A percentile compares a stretch with the other conserved stretches of the same genome.
Evolutionary conservation across 2,113 vertebrate species (phyloP).

Genomic region (Anseranas semipalmata): DNA sequence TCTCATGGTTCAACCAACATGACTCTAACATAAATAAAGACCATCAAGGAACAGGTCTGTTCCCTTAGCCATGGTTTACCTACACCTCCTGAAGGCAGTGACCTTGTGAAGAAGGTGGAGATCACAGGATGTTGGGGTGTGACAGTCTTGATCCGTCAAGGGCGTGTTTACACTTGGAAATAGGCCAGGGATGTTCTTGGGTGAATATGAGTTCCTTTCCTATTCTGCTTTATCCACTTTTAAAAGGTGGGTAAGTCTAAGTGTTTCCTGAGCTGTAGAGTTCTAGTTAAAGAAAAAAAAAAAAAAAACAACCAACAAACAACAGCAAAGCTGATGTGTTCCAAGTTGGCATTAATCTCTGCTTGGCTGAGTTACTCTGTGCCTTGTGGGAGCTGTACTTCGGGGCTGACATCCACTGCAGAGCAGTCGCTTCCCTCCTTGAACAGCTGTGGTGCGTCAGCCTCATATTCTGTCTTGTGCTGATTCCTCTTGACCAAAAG

Average conservation of each 20-base stretch:
- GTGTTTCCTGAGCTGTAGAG: not conserved
- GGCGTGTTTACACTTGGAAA: not conserved
- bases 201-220: not conserved
- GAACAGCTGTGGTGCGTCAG: not conserved
- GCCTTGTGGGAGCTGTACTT: not conserved
- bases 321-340: not conserved
- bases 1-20: not conserved
- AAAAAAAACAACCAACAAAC: not conserved
- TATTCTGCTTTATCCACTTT: not conserved
- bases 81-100: not conserved
- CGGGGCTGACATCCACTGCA: not conserved
- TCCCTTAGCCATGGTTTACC: not conserved
- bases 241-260: not conserved
- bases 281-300: not conserved
- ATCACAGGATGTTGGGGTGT: not conserved
- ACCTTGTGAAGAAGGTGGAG: not conserved
- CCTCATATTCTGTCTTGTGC: not conserved
- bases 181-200: not conserved
- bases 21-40: not conserved
- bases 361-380: accelerated
- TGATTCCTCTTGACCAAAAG: not conserved
- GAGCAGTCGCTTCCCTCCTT: not conserved
- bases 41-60: accelerated
- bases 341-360: not conserved
- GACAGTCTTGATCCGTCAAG: not conserved